Evolutionary conservation across 2,797 vertebrate genomes (phyloP), one percentile per base, ranked within the genome.

Genomic region (Catharus ustulatus): DNA sequence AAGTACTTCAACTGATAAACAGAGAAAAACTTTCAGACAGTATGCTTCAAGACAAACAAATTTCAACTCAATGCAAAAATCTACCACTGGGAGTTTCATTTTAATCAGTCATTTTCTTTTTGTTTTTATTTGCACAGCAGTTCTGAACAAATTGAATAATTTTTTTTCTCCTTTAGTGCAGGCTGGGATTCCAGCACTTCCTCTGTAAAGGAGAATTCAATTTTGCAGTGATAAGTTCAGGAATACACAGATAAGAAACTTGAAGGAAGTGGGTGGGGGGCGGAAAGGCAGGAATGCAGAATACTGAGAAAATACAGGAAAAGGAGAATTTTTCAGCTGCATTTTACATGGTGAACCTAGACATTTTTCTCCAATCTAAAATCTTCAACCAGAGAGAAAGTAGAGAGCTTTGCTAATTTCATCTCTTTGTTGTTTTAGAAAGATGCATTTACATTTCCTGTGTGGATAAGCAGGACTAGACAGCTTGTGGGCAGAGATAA

Each of bases 71-170:
- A 2, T 58, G 71, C 52, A 94, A 74, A 95, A 89, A 51, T 77
- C 59, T 89, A 13, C 62, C 62, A n/a, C 68, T 85, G 72, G 34
- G 52, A 87, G 54, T 89, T 95, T 85, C 38, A 83, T 74, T 92
- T 95, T 92, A 92, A 95, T 90, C 75, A 94, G 72, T 48, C 36
- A 51, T 89, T 94, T 89, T 89, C 43, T 71, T 68, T 32, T 67
- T 92, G 59, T 74, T 95, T 95, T 89, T 92, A 93, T 95, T 94
- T 96, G 68, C 90, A 68, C 64, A 94, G 90, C 49, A 90, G 57
- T 85, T 95, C 61, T 83, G 75, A 94, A 64, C n/a, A 90, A 95
- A 95, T 64, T 87, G 89, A 84, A 89, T 77, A 85, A 10, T 40
- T 9, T 62, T 93, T 92, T 95, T 90, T 58, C 51, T 89, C 8